Percentiles rank a stretch among this genome's conserved stretches.
Evolutionary conservation across 2,888 invertebrate species (phyloP).

Genomic region (Ectropis crepuscularia): DNA sequence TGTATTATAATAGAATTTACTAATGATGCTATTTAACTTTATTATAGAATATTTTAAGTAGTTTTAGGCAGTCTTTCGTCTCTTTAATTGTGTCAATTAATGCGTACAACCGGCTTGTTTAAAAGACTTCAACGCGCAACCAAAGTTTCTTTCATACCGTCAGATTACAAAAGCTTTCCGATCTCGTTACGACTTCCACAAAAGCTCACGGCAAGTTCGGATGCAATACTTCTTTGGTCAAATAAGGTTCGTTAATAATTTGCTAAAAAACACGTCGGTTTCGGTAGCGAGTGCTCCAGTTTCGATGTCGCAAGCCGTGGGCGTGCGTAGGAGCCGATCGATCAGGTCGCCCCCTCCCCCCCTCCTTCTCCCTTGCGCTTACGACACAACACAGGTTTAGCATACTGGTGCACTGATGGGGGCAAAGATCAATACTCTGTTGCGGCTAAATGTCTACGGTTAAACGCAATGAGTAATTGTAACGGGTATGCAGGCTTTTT

Average conservation of each 20-base stretch:
- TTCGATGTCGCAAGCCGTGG: conserved; percentile 76
- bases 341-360: conserved; percentile 62
- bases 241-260: conserved; percentile 65
- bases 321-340: conserved; percentile 71
- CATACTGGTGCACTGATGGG: conserved; percentile 58
- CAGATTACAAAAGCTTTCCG: conserved; percentile 42
- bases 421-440: conserved; percentile 52
- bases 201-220: conserved; percentile 49
- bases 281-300: conserved; percentile 75
- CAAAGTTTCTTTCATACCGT: conserved; percentile 30
- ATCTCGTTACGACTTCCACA: conserved; percentile 43
- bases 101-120: conserved; percentile 17
- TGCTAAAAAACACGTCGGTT: conserved; percentile 63
- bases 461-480: conserved; percentile 29
- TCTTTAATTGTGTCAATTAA: too few species aligned
- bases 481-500: background rate
- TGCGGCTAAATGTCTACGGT: conserved; percentile 31
- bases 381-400: conserved; percentile 60
- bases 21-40: background rate
- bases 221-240: conserved; percentile 53
- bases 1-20: too few species aligned
- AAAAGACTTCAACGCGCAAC: conserved; percentile 35
- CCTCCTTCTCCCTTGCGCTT: conserved; percentile 65
- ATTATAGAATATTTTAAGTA: conserved; percentile 4
- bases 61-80: too few species aligned